Evolutionary conservation across 2,113 vertebrate genomes (phyloP).

Genomic region (Herpetotheres cachinnans): DNA sequence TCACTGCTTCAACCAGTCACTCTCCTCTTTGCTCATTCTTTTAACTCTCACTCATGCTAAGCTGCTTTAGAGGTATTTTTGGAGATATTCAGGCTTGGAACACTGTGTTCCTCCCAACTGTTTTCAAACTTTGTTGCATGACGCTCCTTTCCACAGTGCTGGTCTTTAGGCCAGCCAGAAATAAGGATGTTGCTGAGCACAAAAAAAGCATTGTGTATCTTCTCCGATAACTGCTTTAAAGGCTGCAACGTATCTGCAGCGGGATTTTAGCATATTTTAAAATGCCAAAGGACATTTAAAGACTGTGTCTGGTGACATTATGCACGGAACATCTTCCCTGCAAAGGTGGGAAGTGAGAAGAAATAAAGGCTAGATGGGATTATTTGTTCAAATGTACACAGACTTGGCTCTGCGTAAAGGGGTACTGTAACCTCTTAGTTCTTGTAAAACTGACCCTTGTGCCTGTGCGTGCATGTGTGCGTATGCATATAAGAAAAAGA

Average conservation of each 20-base stretch:
- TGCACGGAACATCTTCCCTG: neutral
- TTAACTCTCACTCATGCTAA: conserved; percentile 21
- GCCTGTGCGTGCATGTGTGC: neutral
- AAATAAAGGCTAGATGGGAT: neutral
- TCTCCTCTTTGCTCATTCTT: conserved; percentile 17
- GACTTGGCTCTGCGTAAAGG: neutral
- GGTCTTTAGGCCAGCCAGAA: conserved; percentile 3
- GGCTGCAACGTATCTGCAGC: neutral
- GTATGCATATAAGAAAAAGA: neutral
- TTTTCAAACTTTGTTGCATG: conserved; percentile 19
- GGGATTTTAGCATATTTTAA: neutral
- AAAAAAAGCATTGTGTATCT: conserved; percentile 28
- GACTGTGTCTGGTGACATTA: neutral
- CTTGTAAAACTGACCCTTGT: neutral
- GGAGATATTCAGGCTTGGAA: conserved; percentile 26
- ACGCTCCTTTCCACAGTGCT: neutral
- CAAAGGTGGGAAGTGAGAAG: neutral
- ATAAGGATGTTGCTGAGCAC: conserved; percentile 8
- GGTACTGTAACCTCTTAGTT: neutral
- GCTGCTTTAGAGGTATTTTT: conserved; percentile 43
- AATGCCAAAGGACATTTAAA: neutral
- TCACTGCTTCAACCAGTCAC: neutral
- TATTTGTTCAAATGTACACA: neutral
- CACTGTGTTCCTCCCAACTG: neutral
- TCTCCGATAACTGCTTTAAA: neutral